Evolutionary conservation across 1,140 invertebrate species (phyloP).

Genomic region (Lepidurus apus): DNA sequence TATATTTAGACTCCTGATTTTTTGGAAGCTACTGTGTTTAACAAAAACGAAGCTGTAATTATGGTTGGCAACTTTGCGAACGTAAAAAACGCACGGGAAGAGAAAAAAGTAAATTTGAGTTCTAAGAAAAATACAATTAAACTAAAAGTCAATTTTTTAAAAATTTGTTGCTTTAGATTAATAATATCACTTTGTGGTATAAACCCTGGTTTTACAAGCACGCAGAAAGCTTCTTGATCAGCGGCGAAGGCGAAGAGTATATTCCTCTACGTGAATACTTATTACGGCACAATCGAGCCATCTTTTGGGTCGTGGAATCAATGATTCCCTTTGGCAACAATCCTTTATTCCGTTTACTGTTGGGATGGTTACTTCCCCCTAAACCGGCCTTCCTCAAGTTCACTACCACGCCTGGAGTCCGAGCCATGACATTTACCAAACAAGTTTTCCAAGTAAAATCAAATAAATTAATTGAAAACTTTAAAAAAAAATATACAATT

Average conservation of each 20-base stretch:
- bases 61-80: constrained; percentile 42
- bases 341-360: constrained; percentile 44
- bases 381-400: constrained; percentile 51
- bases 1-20: constrained; percentile 46
- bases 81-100: constrained; percentile 29
- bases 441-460: constrained; percentile 40
- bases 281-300: constrained; percentile 51
- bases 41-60: constrained; percentile 50
- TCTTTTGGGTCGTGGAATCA: constrained; percentile 55
- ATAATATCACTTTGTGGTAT: constrained; percentile 50
- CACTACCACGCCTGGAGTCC: constrained; percentile 51
- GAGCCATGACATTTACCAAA: constrained; percentile 54
- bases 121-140: not conserved
- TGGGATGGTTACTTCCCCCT: constrained; percentile 49
- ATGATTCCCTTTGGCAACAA: constrained; percentile 52
- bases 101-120: constrained; percentile 25
- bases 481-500: not conserved
- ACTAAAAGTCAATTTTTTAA: constrained; percentile 38
- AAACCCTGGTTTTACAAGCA: constrained; percentile 63
- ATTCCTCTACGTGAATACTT: constrained; percentile 53
- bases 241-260: constrained; percentile 48
- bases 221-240: constrained; percentile 50
- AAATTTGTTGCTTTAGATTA: constrained; percentile 40
- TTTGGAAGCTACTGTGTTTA: constrained; percentile 53
- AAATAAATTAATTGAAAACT: constrained; percentile 24